These are phyloP conservation scores for Anoplius nigerrimus DNA, from an alignment of 2,888 invertebrate species.

Conservation along the genomic window DNA sequence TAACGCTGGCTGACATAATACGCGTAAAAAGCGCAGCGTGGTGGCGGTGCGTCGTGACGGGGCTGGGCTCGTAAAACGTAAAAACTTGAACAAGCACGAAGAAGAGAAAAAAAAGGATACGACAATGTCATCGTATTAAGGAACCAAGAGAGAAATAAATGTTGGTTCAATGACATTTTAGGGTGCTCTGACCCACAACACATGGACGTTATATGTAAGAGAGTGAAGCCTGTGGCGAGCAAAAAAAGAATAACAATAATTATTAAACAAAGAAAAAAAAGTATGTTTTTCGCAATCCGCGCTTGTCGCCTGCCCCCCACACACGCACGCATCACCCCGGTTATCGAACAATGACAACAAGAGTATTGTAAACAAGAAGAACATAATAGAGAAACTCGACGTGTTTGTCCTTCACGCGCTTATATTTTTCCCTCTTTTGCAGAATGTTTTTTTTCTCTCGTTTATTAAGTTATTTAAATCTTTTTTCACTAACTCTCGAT, in stretches of 20 bases:
- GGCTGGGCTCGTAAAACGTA: conserved; percentile 53
- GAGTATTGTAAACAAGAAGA: conserved; percentile 39
- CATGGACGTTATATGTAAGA: conserved; percentile 70
- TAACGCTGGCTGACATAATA: conserved; percentile 47
- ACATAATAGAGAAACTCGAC: conserved; percentile 54
- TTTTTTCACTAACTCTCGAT: conserved; percentile 46
- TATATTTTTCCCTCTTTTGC: conserved; percentile 38
- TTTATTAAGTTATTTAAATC: conserved; percentile 16
- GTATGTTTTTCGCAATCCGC: conserved; percentile 27
- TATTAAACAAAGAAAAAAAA: conserved; percentile 39
- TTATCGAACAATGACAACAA: conserved; percentile 37
- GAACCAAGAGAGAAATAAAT: conserved; percentile 34
- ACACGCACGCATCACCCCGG: conserved; percentile 69
- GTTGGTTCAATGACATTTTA: conserved; percentile 47
- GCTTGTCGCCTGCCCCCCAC: conserved; percentile 62
- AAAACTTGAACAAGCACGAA: conserved; percentile 37
- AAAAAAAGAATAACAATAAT: conserved; percentile 35
- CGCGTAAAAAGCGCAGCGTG: conserved; percentile 59
- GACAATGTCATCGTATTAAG: conserved; percentile 13
- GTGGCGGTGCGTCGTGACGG: conserved; percentile 68
- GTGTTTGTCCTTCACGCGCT: conserved; percentile 46
- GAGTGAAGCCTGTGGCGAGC: conserved; percentile 54
- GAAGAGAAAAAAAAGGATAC: conserved; percentile 34
- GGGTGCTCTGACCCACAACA: conserved; percentile 76
- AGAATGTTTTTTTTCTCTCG: conserved; percentile 28